Base-by-base conservation (phyloP, 2,888 invertebrate species). In the Atethmia centrago region DNA sequence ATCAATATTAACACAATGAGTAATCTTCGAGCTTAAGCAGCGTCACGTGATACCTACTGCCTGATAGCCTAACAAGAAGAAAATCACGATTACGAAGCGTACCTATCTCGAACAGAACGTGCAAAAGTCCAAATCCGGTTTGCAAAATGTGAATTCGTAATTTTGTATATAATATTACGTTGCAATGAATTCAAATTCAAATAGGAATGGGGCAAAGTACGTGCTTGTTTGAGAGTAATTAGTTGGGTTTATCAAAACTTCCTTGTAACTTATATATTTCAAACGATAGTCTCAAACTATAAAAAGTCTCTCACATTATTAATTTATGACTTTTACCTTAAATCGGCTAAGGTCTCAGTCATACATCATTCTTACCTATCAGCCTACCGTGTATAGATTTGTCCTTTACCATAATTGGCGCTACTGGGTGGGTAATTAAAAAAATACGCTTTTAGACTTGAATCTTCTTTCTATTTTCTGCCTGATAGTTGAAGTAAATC, bases 351-450 rank as follows among this genome's bases (percentile, higher is more conserved):
- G 56, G 62, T 25, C 36, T 77, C 25, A 69, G 45, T 71, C 49
- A 36, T 40, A 9, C 8, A 36, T 74, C 55, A 67, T 31, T 75
- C 31, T 70, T 71, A 47, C 55, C 45, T 69, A 80, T 71, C 49
- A 77, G 62, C 61, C 31, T 40, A 51, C 72, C 25, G 42, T 74
- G 40, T 74, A 66, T 77, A 80, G 59, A 79, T 74, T 55, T 61
- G 65, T 74, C 74, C 80, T 79, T 74, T 53, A 16, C 28, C 36
- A 74, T 79, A 79, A 59, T 79, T 65, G 31, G 31, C 25, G 31
- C 47, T 73, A 53, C 51, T 65, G 42, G 58, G 65, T 77, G 74
- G 45, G 59, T 79, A 77, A 59, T 79, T 79, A 79, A 58, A 71
- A 69, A 61, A 45, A 58, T 49, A 69, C 9, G 47, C 9, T 55